These are phyloP conservation scores for Naja naja DNA, from an alignment of 2,113 vertebrate species.

Conservation along the genomic window DNA sequence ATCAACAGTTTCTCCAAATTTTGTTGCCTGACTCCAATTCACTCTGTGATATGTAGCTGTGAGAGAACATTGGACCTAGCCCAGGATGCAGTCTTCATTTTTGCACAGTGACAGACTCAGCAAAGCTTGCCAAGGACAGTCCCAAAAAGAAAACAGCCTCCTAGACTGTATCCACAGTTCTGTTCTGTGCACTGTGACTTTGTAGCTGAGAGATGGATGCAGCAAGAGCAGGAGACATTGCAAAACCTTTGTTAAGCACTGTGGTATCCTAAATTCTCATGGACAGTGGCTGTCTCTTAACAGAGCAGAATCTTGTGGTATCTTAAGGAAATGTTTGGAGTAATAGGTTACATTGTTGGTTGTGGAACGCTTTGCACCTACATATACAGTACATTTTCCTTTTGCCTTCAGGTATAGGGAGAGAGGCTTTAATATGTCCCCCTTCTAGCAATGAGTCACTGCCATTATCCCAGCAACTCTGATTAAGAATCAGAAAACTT, in stretches of 20 bases:
- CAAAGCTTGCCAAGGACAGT: not conserved
- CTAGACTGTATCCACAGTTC: not conserved
- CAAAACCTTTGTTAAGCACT: not conserved
- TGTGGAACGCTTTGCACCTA: not conserved
- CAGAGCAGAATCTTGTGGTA: not conserved
- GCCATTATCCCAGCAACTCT: not conserved
- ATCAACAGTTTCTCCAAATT: not conserved
- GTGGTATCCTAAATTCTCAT: not conserved
- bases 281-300: not conserved
- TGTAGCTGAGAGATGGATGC: not conserved
- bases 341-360: not conserved
- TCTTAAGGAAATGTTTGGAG: not conserved
- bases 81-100: not conserved
- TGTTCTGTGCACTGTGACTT: not conserved
- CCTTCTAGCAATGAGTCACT: not conserved
- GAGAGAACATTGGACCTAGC: not conserved
- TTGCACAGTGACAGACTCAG: not conserved
- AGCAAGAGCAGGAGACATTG: not conserved
- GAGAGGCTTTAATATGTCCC: not conserved
- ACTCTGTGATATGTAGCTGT: not conserved
- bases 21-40: not conserved
- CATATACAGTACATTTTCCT: not conserved
- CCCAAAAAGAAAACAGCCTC: not conserved
- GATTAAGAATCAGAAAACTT: not conserved
- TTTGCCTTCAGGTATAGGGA: not conserved